A percentile compares a stretch with the other conserved stretches of the same genome.
Evolutionary conservation across 2,888 invertebrate species (phyloP).

Genomic region (Cantharis flavilabris): DNA sequence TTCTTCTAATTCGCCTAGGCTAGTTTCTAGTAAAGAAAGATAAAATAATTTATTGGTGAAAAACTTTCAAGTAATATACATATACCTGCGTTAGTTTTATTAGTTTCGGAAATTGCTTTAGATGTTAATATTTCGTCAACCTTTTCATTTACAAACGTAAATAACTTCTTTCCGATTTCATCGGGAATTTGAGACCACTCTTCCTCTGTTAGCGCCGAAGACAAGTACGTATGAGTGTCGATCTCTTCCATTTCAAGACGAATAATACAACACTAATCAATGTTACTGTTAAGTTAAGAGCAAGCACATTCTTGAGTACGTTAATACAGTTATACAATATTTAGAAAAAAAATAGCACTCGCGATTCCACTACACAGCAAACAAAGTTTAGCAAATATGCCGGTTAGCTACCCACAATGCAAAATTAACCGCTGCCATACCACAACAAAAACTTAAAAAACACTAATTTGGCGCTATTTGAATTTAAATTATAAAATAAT

Average conservation of each 20-base stretch:
- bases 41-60: neutral
- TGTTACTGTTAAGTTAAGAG: neutral
- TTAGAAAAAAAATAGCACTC: neutral
- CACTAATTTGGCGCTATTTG: neutral
- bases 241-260: conserved; percentile 42
- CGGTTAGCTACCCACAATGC: neutral
- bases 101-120: conserved; percentile 74
- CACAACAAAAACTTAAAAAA: neutral
- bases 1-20: conserved; percentile 55
- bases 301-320: neutral
- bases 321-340: neutral
- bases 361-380: neutral
- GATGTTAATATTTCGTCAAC: conserved; percentile 74
- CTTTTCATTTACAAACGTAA: conserved; percentile 62
- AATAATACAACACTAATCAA: neutral
- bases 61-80: neutral
- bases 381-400: neutral
- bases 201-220: conserved; percentile 56
- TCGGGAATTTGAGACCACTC: conserved; percentile 62
- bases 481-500: neutral
- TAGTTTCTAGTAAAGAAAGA: conserved; percentile 13
- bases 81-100: conserved; percentile 66
- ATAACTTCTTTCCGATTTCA: conserved; percentile 65
- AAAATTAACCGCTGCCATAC: neutral
- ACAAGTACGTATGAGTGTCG: conserved; percentile 45